phyloP scores from a whole-genome alignment of 2,797 vertebrate genomes.

The Delichon dasypus region DNA sequence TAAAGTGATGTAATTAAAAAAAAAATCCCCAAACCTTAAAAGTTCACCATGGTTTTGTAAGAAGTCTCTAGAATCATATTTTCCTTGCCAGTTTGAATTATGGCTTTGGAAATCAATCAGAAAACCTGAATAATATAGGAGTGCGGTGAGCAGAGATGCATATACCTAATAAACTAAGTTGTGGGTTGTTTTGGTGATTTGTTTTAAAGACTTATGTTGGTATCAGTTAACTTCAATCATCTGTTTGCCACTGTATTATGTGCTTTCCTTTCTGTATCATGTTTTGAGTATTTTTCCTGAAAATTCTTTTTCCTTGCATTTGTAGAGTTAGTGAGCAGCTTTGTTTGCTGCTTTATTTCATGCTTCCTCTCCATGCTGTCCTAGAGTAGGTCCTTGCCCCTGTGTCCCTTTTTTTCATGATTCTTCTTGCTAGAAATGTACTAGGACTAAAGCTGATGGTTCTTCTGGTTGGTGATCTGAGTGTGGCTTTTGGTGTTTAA shows the following conservation, averaged over 20 bases:
- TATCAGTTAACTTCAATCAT: not conserved
- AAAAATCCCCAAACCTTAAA: not conserved
- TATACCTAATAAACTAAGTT: not conserved
- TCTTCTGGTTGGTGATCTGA: not conserved
- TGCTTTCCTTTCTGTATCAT: not conserved
- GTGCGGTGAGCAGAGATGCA: not conserved
- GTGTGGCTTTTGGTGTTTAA: not conserved
- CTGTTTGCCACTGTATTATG: not conserved
- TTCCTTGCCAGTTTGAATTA: not conserved
- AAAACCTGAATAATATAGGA: not conserved
- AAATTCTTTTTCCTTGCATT: not conserved
- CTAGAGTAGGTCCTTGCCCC: not conserved
- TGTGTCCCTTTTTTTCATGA: not conserved
- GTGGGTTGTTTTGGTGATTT: not conserved
- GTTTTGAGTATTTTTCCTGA: not conserved
- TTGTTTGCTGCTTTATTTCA: not conserved
- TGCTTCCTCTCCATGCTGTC: not conserved
- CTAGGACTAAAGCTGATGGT: not conserved
- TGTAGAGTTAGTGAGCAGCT: not conserved
- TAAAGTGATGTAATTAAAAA: accelerated
- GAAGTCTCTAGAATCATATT: not conserved
- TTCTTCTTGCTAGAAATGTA: not conserved
- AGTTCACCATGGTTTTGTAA: not conserved
- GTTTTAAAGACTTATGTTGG: not conserved
- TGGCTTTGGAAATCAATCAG: not conserved